phyloP scores from a whole-genome alignment of 2,797 vertebrate species.

The Lagocephalus sceleratus region DNA sequence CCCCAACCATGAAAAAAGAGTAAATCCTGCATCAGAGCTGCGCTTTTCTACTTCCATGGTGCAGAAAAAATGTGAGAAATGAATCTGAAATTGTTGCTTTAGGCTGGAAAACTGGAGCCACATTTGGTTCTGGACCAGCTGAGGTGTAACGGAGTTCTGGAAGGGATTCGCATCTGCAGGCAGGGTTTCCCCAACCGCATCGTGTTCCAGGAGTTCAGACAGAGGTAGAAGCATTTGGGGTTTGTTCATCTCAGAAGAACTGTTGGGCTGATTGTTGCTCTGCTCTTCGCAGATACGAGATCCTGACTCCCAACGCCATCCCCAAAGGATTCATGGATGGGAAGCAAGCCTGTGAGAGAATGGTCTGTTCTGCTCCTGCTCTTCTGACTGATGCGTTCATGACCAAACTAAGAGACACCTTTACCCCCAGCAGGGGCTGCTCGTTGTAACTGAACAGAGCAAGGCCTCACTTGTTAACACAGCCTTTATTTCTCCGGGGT shows the following conservation, averaged over 20 bases:
- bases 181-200: constrained; percentile 98
- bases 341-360: constrained; percentile 95
- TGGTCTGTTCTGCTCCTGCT: constrained; percentile 71
- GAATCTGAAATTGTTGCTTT: not conserved
- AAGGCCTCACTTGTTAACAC: too few relatives aligned
- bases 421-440: too few relatives aligned
- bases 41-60: not conserved
- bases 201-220: constrained; percentile 99
- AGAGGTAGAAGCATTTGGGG: constrained; percentile 77
- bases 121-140: constrained; percentile 96
- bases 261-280: not conserved
- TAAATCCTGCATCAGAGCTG: constrained; percentile 46
- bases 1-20: constrained; percentile 95
- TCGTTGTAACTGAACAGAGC: too few relatives aligned
- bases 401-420: too few relatives aligned
- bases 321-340: constrained; percentile 99
- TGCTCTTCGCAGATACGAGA: constrained; percentile 84
- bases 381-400: too few relatives aligned
- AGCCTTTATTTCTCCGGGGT: too few relatives aligned
- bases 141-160: constrained; percentile 95
- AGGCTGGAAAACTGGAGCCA: constrained; percentile 94
- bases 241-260: rapidly evolving
- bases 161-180: constrained; percentile 97
- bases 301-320: constrained; percentile 97
- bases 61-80: not conserved